Evolutionary conservation across 2,113 vertebrate genomes (phyloP).

Genomic region (Indri indri): DNA sequence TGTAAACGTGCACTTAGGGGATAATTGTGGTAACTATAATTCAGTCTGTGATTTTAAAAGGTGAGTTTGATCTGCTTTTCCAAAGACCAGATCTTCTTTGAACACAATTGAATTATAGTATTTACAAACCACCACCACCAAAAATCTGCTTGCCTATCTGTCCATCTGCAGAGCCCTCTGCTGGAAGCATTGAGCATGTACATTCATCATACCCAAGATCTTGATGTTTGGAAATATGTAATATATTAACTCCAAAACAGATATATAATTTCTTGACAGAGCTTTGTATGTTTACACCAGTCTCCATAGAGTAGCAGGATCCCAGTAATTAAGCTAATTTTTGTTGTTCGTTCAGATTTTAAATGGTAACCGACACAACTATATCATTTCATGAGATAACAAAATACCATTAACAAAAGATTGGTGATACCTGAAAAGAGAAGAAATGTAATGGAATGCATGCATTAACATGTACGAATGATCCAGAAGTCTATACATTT

Average conservation of each 20-base stretch:
- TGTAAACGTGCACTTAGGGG: not conserved
- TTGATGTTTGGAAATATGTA: not conserved
- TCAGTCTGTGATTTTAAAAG: not conserved
- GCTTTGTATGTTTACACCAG: not conserved
- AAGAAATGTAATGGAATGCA: not conserved
- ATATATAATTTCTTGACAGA: not conserved
- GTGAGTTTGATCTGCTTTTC: slow-evolving; percentile 13
- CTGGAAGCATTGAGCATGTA: not conserved
- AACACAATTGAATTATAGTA: not conserved
- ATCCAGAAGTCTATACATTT: not conserved
- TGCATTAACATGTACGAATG: not conserved
- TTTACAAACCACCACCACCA: not conserved
- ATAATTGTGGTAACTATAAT: not conserved
- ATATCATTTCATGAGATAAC: not conserved
- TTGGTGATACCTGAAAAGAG: not conserved
- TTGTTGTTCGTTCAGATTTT: not conserved
- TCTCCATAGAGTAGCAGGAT: not conserved
- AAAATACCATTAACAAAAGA: not conserved
- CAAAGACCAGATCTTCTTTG: slow-evolving; percentile 34
- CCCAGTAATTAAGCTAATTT: not conserved
- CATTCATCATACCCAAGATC: not conserved
- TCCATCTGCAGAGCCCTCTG: slow-evolving; percentile 43
- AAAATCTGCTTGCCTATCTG: not conserved
- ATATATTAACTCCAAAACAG: not conserved
- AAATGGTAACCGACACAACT: not conserved